A percentile compares a stretch with the other conserved stretches of the same genome.
Evolutionary conservation across 2,797 vertebrate genomes (phyloP).

Genomic region (Cuniculus paca): DNA sequence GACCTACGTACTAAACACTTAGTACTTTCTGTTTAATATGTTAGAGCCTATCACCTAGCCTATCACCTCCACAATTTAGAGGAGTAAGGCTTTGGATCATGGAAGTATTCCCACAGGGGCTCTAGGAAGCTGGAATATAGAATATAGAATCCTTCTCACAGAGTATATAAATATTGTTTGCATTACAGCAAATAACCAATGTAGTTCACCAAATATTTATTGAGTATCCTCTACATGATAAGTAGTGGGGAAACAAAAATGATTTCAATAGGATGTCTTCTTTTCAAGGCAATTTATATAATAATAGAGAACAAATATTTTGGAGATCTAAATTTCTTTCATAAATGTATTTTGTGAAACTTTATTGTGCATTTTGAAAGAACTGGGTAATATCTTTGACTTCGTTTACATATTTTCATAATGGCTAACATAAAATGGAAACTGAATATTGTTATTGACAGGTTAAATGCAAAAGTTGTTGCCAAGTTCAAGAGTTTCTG

Average conservation of each 20-base stretch:
- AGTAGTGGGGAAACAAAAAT: background rate
- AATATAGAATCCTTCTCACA: background rate
- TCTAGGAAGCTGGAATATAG: background rate
- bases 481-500: conserved; percentile 61
- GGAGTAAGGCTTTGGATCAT: conserved; percentile 4
- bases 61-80: background rate
- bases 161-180: background rate
- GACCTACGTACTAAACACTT: background rate
- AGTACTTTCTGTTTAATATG: background rate
- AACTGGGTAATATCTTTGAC: background rate
- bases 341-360: conserved; percentile 27
- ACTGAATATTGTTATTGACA: conserved; percentile 60
- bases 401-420: conserved; percentile 38
- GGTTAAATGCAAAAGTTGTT: conserved; percentile 49
- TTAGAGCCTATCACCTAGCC: background rate
- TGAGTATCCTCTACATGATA: background rate
- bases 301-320: background rate
- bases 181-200: background rate
- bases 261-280: background rate
- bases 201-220: background rate
- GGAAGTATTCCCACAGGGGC: background rate
- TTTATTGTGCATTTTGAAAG: conserved; percentile 56
- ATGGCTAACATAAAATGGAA: conserved; percentile 41
- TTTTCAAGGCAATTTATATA: background rate
- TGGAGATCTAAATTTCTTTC: background rate